Conservation (phyloP, 2,113 vertebrate species). For the Callocephalon fimbriatum region DNA sequence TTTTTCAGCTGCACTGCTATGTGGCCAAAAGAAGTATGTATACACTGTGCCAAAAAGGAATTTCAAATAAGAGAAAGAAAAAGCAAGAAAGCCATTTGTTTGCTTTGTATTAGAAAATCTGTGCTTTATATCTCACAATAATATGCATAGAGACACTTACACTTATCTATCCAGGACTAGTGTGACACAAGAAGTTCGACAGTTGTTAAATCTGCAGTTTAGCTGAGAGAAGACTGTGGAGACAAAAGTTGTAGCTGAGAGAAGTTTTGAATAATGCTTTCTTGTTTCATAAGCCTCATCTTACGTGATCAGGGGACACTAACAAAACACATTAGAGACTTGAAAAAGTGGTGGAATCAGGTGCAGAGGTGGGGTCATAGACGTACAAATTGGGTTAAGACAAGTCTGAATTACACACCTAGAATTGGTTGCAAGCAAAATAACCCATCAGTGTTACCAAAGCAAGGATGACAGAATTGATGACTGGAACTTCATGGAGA, state of each 20-base stretch:
- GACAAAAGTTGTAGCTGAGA: background rate
- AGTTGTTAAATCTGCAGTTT: background rate
- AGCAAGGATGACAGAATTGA: background rate
- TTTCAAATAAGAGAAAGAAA: conserved; percentile 40
- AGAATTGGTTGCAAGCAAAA: background rate
- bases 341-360: background rate
- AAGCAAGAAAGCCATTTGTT: background rate
- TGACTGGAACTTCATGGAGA: background rate
- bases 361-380: background rate
- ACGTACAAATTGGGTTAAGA: background rate
- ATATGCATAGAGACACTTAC: rapidly evolving
- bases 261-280: background rate
- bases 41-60: conserved; percentile 1
- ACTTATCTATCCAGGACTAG: background rate
- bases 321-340: background rate
- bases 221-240: background rate
- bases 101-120: background rate
- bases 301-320: background rate
- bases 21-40: conserved; percentile 5
- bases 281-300: background rate
- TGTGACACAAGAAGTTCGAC: background rate
- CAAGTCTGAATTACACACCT: background rate
- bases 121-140: background rate
- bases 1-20: conserved; percentile 59
- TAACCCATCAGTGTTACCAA: background rate